These are phyloP conservation scores for Scomber colias DNA, from an alignment of 2,113 vertebrate species.

Conservation along the genomic window DNA sequence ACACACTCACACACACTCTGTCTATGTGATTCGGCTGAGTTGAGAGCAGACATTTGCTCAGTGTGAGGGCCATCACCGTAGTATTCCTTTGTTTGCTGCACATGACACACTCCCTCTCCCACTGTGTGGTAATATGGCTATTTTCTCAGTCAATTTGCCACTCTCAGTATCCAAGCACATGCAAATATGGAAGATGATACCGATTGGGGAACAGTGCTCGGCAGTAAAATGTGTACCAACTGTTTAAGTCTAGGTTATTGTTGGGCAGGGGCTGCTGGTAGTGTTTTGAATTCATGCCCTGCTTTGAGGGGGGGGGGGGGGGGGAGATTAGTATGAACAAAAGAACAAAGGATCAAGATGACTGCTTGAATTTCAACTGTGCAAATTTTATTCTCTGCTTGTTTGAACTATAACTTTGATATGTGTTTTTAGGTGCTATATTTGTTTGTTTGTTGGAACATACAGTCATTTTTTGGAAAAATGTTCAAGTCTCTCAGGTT, in stretches of 20 bases:
- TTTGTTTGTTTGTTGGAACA: too few relatives aligned
- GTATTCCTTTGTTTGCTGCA: constrained; percentile 81
- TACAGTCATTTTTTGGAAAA: too few relatives aligned
- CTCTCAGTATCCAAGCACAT: constrained; percentile 84
- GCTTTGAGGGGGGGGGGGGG: background rate
- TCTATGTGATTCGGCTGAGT: constrained; percentile 70
- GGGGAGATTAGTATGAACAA: constrained; percentile 1
- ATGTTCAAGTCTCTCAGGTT: too few relatives aligned
- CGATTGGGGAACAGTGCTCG: constrained; percentile 63
- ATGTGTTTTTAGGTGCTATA: too few relatives aligned
- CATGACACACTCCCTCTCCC: constrained; percentile 80
- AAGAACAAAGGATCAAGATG: constrained; percentile 39
- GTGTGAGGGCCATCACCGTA: constrained; percentile 69
- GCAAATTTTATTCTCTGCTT: background rate
- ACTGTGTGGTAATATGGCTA: constrained; percentile 86
- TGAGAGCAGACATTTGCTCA: constrained; percentile 76
- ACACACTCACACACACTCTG: constrained; percentile 52
- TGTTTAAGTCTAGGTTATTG: constrained; percentile 70
- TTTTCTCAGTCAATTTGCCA: constrained; percentile 87
- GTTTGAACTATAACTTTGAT: too few relatives aligned
- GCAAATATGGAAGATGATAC: constrained; percentile 81
- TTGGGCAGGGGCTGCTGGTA: constrained; percentile 42
- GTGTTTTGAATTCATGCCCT: constrained; percentile 22
- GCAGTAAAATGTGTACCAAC: constrained; percentile 71
- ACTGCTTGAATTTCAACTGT: constrained; percentile 6